Conservation (phyloP, 2,888 invertebrate genomes). For the Malacosoma neustria region DNA sequence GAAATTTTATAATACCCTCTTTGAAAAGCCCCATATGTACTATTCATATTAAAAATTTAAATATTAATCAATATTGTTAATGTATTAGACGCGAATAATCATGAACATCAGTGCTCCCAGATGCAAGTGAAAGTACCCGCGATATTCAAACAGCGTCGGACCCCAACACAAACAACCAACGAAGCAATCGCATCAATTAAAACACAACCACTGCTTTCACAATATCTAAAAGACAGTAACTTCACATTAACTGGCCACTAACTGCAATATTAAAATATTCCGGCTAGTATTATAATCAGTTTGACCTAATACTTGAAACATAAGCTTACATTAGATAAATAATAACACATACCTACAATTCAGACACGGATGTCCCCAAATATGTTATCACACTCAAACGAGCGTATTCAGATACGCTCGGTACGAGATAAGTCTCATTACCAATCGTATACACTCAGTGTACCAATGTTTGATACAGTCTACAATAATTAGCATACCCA, state of each 20-base stretch:
- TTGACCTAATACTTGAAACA: too few relatives aligned
- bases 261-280: too few relatives aligned
- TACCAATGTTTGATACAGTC: slow-evolving; percentile 17
- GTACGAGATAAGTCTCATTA: slow-evolving; percentile 4
- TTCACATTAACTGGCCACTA: slow-evolving; percentile 2
- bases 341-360: not conserved
- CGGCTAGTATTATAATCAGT: too few relatives aligned
- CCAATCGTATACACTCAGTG: not conserved
- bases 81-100: not conserved
- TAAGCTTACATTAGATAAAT: not conserved
- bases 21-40: too few relatives aligned
- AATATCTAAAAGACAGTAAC: too few relatives aligned
- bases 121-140: slow-evolving; percentile 55
- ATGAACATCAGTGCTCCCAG: slow-evolving; percentile 25
- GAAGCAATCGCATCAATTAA: slow-evolving; percentile 43
- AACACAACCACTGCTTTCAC: slow-evolving; percentile 41
- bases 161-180: slow-evolving; percentile 35
- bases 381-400: not conserved
- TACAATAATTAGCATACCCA: slow-evolving; percentile 61
- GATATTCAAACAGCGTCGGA: slow-evolving; percentile 35
- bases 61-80: too few relatives aligned
- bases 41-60: too few relatives aligned
- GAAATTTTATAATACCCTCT: too few relatives aligned
- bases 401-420: too few relatives aligned
- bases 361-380: not conserved